Percentiles rank a stretch among this genome's conserved stretches.
phyloP scores from a whole-genome alignment of 1,140 invertebrate species.

The Neuroterus valhalla region DNA sequence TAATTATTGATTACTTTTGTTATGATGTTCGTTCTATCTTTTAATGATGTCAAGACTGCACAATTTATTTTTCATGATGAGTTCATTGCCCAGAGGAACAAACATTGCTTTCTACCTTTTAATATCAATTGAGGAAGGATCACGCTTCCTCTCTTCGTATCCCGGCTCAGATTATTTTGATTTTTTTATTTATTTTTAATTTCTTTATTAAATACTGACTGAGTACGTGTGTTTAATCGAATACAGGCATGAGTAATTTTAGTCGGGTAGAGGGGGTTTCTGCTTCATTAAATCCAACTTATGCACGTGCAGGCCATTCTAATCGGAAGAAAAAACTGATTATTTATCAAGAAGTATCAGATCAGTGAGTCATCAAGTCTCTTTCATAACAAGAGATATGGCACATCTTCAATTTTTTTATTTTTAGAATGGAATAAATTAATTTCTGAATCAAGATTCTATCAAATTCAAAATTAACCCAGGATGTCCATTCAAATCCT shows the following conservation, averaged over 20 bases:
- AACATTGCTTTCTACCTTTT: conserved; percentile 14
- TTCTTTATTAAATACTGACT: neutral
- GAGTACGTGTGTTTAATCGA: neutral
- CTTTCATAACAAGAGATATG: neutral
- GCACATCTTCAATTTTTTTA: neutral
- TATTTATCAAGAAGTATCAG: conserved; percentile 12
- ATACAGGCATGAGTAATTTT: neutral
- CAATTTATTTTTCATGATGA: neutral
- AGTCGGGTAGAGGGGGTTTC: neutral
- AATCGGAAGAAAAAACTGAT: neutral
- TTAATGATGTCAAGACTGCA: neutral
- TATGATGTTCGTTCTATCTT: neutral
- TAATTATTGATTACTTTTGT: too few relatives aligned
- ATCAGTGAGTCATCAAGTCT: neutral
- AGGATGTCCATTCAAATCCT: too few relatives aligned
- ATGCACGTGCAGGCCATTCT: conserved; percentile 10
- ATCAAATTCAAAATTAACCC: too few relatives aligned
- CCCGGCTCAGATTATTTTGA: conserved; percentile 37
- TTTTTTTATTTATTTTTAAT: neutral
- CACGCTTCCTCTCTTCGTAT: conserved; percentile 49
- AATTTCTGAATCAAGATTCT: too few relatives aligned
- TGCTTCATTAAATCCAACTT: conserved; percentile 13
- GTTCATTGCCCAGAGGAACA: conserved; percentile 7
- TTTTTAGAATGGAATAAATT: neutral
- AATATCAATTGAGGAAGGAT: conserved; percentile 50